Base-by-base conservation (phyloP, 2,113 vertebrate genomes). In the Thalassarche chlororhynchos region DNA sequence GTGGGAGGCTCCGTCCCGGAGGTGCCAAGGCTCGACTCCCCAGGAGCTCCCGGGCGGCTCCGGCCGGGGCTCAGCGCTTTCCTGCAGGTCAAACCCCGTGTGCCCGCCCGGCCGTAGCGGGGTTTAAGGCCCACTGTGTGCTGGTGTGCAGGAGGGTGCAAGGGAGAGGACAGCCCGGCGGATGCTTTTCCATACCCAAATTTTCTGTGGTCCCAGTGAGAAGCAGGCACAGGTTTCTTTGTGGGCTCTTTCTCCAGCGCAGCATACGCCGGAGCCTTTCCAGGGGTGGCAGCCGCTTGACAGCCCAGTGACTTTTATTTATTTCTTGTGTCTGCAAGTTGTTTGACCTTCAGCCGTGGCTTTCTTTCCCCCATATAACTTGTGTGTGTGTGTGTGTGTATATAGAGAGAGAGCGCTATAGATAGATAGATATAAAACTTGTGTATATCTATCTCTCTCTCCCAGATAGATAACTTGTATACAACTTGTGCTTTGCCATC, bases 1-100 rank as follows among this genome's bases (percentile, higher is more conserved):
- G 0, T 38, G 40, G 46, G 58, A 82, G n/a, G 69, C 51, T 92
- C n/a, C 19, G 8, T 71, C 40, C 46, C 0, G 0, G 10, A 7
- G 47, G 8, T 44, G 51, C 38, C 44, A 58, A 51, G 18, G 32
- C 13, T 46, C 14, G 55, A 4, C 25, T 51, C 5, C 21, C 49
- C 15, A 9, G 32, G 25, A 62, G 47, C 28, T 68, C 36, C 24
- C 2, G 14, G 28, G 16, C 2, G 8, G 52, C 40, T 74, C 60
- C 5, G 11, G 42, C 8, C 4, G 9, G 17, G 13, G 36, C 79
- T 75, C 34, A 47, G 42, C 9, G 8, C 42, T 36, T 46, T 31
- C 32, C 34, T 34, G 49, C 51, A 69, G 16, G 14, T 57, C 54
- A 32, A 17, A 13, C 28, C 51, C 84, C 17, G 2, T 6, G 49